Percentiles rank a stretch among this genome's conserved stretches.
Conservation (phyloP, 2,113 vertebrate genomes). For the Galemys pyrenaicus region DNA sequence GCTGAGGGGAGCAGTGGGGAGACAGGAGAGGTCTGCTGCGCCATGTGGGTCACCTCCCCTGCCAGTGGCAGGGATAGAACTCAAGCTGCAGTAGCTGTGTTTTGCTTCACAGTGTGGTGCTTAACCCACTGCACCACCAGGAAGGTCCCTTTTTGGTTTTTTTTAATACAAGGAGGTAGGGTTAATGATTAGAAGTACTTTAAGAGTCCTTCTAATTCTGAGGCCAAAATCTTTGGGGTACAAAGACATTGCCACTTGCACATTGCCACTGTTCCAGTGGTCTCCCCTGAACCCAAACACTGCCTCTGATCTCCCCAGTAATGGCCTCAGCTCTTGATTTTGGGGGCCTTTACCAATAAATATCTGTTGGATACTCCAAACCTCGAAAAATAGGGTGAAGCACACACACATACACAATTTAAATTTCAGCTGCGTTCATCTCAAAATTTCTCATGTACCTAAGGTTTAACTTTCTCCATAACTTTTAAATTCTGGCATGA, state of each 20-base stretch:
- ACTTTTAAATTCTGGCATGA: not conserved
- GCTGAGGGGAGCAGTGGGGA: too few species aligned
- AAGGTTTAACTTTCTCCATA: slow-evolving; percentile 12
- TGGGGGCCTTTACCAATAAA: not conserved
- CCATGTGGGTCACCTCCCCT: too few species aligned
- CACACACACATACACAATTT: not conserved
- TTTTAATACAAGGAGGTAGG: not conserved
- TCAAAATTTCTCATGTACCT: not conserved
- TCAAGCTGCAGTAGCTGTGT: too few species aligned
- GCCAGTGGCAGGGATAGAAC: too few species aligned
- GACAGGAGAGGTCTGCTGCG: too few species aligned
- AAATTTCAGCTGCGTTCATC: not conserved
- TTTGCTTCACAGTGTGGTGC: too few species aligned
- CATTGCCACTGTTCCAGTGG: not conserved
- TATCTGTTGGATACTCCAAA: not conserved
- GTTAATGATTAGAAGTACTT: not conserved
- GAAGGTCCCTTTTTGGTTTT: too few species aligned
- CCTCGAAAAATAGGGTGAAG: not conserved
- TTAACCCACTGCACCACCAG: too few species aligned
- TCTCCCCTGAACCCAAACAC: not conserved
- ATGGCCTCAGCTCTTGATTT: not conserved
- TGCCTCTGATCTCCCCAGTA: not conserved
- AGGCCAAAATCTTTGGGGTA: not conserved
- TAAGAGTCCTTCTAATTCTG: not conserved
- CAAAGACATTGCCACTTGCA: not conserved